Percentiles rank a stretch among this genome's conserved stretches.
Conservation (phyloP, 2,888 invertebrate genomes). For the Cataglyphis cursor region DNA sequence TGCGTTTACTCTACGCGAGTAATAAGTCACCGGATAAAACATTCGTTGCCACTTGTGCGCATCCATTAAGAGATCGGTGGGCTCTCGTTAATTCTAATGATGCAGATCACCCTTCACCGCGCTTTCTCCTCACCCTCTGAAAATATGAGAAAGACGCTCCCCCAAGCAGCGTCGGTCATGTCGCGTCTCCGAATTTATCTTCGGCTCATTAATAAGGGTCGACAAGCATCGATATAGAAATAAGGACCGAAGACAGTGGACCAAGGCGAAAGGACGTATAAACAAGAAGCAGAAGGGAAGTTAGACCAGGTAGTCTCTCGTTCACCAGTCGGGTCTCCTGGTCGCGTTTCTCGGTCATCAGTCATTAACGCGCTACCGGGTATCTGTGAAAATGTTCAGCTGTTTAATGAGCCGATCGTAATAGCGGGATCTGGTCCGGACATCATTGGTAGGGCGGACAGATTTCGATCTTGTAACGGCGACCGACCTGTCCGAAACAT, state of each 20-base stretch:
- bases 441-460: constrained; percentile 32
- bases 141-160: constrained; percentile 73
- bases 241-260: constrained; percentile 61
- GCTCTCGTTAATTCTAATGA: constrained; percentile 63
- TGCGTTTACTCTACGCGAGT: constrained; percentile 36
- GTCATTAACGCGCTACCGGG: constrained; percentile 82
- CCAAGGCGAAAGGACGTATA: constrained; percentile 62
- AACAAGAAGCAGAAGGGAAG: constrained; percentile 64
- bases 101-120: constrained; percentile 61
- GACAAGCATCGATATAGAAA: constrained; percentile 79
- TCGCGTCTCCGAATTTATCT: constrained; percentile 79
- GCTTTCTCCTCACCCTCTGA: constrained; percentile 61
- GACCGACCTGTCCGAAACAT: constrained; percentile 44
- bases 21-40: constrained; percentile 50
- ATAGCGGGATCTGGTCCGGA: constrained; percentile 61
- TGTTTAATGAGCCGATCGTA: constrained; percentile 80
- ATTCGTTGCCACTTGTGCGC: constrained; percentile 66
- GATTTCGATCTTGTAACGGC: constrained; percentile 40
- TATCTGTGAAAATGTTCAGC: constrained; percentile 79
- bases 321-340: constrained; percentile 59
- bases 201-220: constrained; percentile 79
- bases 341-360: constrained; percentile 73
- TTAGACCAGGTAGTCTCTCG: constrained; percentile 72
- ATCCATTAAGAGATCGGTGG: constrained; percentile 71
- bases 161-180: constrained; percentile 72